Base-by-base conservation (phyloP, 2,888 invertebrate species). In the Napeogenes inachia region DNA sequence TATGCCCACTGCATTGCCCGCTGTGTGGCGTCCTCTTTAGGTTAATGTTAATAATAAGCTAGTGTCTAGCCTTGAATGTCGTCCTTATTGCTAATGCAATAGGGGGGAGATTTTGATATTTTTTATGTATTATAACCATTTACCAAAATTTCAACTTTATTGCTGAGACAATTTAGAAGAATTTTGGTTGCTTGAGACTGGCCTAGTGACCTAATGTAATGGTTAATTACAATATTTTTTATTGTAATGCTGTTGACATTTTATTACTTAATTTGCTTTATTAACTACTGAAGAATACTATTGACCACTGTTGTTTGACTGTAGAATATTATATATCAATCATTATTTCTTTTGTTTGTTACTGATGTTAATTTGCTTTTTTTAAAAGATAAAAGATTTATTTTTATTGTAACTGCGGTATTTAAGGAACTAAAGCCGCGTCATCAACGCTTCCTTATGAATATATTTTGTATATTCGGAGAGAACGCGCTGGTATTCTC, bases 381-480 rank as follows among this genome's bases (percentile, higher is more conserved):
- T 62, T 30, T 55, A 66, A 45, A 56, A 47, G 21, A 21, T 21
- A 21, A 66, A 45, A 56, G 58, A 54, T 62, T 46, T 38, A 33
- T 54, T 6, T 57, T 64, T 60, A 38, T 10, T 30, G 21, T 67
- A 56, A 65, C 60, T 63, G 60, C 50, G 56, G 30, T 56, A 21
- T 13, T 59, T 54, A 54, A 77, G 77, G 77, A 62, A 70, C 85
- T 85, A 86, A 88, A 84, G 80, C 70, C 71, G 80, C 80, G 75
- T 63, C 42, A 53, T n/a, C 73, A 66, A 77, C 81, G 79, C 87
- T 89, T 88, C 75, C 89, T 89, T 89, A 88, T 84, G 86, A 69
- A 74, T 89, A 89, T 88, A 87, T 76, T 2, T 13, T 67, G 76
- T 88, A 87, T 88, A 89, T 84, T 81, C 85, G 87, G 88, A 89